Conservation (phyloP, 2,113 vertebrate genomes). For the Caranx melampygus region DNA sequence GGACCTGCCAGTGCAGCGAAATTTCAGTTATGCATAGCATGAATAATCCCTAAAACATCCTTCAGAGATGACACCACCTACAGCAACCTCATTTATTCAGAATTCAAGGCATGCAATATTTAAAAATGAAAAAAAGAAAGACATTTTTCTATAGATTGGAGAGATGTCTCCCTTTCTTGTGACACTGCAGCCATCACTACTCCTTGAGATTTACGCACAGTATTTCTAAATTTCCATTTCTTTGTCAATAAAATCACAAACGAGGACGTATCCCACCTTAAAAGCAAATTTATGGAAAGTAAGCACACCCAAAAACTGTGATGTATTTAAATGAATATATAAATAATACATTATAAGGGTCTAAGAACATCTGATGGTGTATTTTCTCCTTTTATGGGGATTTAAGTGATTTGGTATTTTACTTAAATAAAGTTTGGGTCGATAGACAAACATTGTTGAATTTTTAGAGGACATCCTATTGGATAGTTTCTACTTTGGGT, state of each 20-base stretch:
- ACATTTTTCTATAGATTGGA: neutral
- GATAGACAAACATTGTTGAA: neutral
- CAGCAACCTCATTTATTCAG: neutral
- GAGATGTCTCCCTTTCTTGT: neutral
- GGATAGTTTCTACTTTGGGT: neutral
- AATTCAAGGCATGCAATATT: neutral
- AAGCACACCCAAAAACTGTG: too few relatives aligned
- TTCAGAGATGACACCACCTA: neutral
- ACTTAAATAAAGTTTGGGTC: neutral
- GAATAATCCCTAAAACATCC: neutral
- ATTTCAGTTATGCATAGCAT: slow-evolving; percentile 15
- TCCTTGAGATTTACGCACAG: neutral
- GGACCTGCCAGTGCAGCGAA: neutral
- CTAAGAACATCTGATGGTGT: neutral
- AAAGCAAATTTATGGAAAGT: too few relatives aligned
- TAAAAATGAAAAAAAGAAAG: neutral
- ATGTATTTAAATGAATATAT: neutral
- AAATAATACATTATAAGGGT: neutral
- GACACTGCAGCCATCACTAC: neutral
- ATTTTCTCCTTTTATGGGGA: neutral
- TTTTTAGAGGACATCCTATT: too few relatives aligned
- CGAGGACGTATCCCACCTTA: too few relatives aligned
- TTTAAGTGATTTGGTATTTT: neutral
- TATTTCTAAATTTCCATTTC: neutral
- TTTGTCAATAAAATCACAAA: neutral